Conservation (phyloP, 2,888 invertebrate species). For the Sarcophaga rosellei region DNA sequence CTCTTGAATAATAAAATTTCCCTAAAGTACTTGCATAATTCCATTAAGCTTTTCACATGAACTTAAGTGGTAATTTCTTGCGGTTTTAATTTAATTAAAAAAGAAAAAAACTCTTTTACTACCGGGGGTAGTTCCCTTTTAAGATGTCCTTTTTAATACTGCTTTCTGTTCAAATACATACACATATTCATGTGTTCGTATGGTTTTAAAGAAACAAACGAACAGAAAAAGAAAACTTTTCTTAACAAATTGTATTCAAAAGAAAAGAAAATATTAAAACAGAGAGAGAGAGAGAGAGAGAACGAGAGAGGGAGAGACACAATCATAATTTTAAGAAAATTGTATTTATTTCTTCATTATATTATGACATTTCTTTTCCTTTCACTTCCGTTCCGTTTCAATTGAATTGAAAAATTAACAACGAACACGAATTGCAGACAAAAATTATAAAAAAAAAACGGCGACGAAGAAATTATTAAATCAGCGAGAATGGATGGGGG, state of each 20-base stretch:
- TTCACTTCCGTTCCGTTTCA: neutral
- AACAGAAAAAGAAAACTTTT: neutral
- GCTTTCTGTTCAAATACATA: neutral
- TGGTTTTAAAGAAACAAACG: neutral
- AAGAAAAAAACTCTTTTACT: too few relatives aligned
- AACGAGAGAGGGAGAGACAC: neutral
- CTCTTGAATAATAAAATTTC: neutral
- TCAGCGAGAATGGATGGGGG: neutral
- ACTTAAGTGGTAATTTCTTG: conserved; percentile 26
- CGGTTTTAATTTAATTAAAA: conserved; percentile 31
- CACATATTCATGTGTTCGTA: neutral
- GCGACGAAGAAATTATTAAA: neutral
- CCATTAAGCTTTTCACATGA: conserved; percentile 12
- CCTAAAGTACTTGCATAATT: conserved; percentile 18
- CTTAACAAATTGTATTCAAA: conserved; percentile 25
- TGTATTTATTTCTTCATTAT: neutral
- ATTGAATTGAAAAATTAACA: conserved; percentile 9
- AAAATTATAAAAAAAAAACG: neutral
- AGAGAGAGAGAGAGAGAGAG: neutral
- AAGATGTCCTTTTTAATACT: neutral
- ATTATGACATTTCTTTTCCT: conserved; percentile 3
- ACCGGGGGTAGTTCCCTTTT: neutral
- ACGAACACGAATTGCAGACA: neutral
- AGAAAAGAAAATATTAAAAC: neutral
- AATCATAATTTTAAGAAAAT: conserved; percentile 16